Evolutionary conservation across 1,140 invertebrate species (phyloP).

Genomic region (Sarcophaga bullata): DNA sequence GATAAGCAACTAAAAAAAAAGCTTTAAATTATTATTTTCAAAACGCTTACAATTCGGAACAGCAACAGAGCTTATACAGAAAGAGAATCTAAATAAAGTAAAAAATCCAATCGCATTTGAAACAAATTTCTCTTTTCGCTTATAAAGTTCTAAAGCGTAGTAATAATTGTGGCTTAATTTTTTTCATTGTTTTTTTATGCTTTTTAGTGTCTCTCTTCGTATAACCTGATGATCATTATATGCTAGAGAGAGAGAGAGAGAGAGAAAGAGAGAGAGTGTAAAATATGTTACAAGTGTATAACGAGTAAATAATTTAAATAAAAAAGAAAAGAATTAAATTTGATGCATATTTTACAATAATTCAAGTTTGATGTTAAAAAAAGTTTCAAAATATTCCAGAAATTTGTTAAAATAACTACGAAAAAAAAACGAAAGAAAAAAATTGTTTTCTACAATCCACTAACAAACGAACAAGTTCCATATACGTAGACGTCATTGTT

Average conservation of each 20-base stretch:
- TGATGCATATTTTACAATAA: too few species aligned
- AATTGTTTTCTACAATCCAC: not conserved
- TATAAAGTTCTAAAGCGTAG: not conserved
- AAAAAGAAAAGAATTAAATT: not conserved
- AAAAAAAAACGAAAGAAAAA: not conserved
- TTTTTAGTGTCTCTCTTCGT: not conserved
- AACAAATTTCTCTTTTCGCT: too few species aligned
- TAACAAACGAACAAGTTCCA: slow-evolving; percentile 9
- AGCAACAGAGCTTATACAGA: too few species aligned
- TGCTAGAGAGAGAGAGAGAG: not conserved
- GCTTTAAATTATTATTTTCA: not conserved
- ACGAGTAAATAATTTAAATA: not conserved
- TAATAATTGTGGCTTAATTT: not conserved
- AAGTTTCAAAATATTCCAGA: not conserved
- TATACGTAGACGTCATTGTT: not conserved
- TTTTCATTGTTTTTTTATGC: not conserved
- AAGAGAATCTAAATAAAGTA: not conserved
- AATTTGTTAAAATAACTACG: not conserved
- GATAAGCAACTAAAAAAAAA: not conserved
- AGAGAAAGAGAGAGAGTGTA: too few species aligned
- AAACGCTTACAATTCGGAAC: too few species aligned
- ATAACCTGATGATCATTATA: not conserved
- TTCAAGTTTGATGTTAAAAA: too few species aligned
- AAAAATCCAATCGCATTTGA: slow-evolving; percentile 7
- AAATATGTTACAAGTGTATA: too few species aligned